Percentiles rank a stretch among this genome's conserved stretches.
These are phyloP conservation scores for Poecilia wingei DNA, from an alignment of 2,797 vertebrate species.

Conservation along the genomic window DNA sequence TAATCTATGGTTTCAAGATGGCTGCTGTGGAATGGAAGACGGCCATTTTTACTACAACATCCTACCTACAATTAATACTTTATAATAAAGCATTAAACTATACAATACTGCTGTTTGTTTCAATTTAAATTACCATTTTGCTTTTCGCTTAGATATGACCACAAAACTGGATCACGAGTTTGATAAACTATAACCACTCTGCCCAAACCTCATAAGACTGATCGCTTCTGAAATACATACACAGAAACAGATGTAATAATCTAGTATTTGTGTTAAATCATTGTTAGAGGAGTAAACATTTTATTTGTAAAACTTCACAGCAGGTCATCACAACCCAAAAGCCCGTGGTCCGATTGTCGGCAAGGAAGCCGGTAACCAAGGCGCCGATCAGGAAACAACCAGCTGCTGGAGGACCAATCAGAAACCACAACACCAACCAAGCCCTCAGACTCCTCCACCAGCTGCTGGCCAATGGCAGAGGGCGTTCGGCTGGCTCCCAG, in stretches of 20 bases:
- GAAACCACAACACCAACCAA: neutral
- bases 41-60: neutral
- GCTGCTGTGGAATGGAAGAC: neutral
- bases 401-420: conserved; percentile 15
- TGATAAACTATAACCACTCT: neutral
- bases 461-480: conserved; percentile 40
- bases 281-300: neutral
- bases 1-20: neutral
- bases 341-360: neutral
- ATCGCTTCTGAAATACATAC: neutral
- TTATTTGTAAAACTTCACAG: conserved; percentile 7
- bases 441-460: conserved; percentile 20
- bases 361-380: conserved; percentile 22
- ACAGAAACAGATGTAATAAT: neutral
- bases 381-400: conserved; percentile 18
- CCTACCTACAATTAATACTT: neutral
- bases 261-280: neutral
- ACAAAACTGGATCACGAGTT: neutral
- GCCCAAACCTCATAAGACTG: neutral
- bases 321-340: conserved; percentile 15
- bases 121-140: neutral
- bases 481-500: neutral
- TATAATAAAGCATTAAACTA: neutral
- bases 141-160: neutral
- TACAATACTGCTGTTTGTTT: neutral